A percentile compares a stretch with the other conserved stretches of the same genome.
Conservation (phyloP, 2,888 invertebrate species). For the Campopleginae sp. region DNA sequence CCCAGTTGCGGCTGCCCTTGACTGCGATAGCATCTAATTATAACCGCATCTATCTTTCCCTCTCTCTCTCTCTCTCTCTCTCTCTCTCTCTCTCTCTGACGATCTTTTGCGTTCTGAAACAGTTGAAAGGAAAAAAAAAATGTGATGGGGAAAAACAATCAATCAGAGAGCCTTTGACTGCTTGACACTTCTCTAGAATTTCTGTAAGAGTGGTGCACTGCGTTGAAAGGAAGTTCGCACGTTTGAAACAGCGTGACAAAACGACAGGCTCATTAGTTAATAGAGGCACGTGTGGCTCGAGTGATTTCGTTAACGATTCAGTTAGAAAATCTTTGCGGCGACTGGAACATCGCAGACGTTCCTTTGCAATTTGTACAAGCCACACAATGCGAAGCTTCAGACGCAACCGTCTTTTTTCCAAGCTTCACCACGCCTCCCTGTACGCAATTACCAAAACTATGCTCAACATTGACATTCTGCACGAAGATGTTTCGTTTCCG, state of each 20-base stretch:
- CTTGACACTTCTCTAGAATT: no score
- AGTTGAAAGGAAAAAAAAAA: not conserved
- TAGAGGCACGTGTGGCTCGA: not conserved
- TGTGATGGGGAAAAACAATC: no score
- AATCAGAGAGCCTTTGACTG: no score
- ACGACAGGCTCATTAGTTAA: constrained; percentile 5
- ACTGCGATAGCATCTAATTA: constrained; percentile 76
- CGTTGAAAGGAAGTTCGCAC: not conserved
- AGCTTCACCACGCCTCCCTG: constrained; percentile 2
- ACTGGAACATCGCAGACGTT: not conserved
- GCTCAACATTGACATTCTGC: not conserved
- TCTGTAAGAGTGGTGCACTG: not conserved
- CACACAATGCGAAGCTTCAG: not conserved
- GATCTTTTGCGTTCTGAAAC: not conserved
- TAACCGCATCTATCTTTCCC: constrained; percentile 65
- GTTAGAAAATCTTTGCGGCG: not conserved
- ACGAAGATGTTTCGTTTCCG: not conserved
- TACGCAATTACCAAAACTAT: not conserved
- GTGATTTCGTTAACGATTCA: not conserved
- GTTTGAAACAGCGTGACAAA: not conserved
- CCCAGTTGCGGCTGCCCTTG: constrained; percentile 72
- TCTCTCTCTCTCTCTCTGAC: not conserved
- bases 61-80: not conserved
- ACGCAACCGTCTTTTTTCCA: constrained; percentile 8
- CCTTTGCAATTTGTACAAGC: not conserved